phyloP scores from a whole-genome alignment of 2,797 vertebrate species.

The Naso thynnoides region DNA sequence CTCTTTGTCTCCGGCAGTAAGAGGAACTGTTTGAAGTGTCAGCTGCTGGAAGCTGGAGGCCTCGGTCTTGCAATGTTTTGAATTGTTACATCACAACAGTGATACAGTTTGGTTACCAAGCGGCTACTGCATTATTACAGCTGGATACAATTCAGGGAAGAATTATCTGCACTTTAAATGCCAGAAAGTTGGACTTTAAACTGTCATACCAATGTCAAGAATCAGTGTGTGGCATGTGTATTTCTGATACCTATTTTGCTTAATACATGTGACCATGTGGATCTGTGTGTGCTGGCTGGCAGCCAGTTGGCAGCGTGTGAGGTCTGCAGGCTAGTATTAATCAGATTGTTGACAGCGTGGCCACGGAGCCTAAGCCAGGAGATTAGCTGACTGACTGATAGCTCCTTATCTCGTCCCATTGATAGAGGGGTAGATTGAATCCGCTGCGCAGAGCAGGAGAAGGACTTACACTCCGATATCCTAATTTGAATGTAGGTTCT shows the following conservation, averaged over 20 bases:
- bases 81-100: not conserved
- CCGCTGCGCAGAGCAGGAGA: conserved; percentile 22
- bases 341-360: conserved; percentile 75
- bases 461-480: conserved; percentile 18
- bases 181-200: not conserved
- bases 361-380: conserved; percentile 64
- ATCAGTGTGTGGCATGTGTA: not conserved
- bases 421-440: conserved; percentile 48
- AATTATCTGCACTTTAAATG: not conserved
- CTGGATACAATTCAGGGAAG: not conserved
- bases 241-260: conserved; percentile 9
- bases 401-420: conserved; percentile 62
- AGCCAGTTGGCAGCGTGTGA: conserved; percentile 61
- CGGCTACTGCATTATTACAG: not conserved
- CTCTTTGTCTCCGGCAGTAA: conserved; percentile 20
- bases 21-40: conserved; percentile 18
- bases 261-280: conserved; percentile 14
- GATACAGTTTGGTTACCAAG: not conserved
- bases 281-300: conserved; percentile 39
- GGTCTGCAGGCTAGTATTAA: conserved; percentile 70
- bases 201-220: not conserved
- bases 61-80: not conserved
- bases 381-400: conserved; percentile 68
- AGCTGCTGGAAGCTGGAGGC: not conserved
- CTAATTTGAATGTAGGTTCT: conserved; percentile 24